These are phyloP conservation scores for Drosophila tristis DNA, from an alignment of 1,140 invertebrate genomes.

Conservation along the genomic window DNA sequence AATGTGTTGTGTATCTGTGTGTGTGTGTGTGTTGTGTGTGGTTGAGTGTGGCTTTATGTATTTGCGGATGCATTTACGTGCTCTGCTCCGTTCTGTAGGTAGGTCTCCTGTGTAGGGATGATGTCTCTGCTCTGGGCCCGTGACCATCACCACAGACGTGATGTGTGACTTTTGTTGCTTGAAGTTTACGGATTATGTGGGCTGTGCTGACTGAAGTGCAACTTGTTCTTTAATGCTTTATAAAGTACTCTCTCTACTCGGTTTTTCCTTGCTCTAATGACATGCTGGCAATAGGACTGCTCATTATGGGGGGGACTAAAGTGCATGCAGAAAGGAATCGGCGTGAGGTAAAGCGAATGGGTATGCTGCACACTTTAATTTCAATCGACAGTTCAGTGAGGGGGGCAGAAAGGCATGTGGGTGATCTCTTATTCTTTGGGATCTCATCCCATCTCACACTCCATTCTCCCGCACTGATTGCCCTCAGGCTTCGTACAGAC, in stretches of 20 bases:
- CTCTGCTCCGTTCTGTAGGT: constrained; percentile 26
- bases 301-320: background rate
- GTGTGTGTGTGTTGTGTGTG: constrained; percentile 16
- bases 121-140: constrained; percentile 8
- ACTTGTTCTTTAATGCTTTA: constrained; percentile 30
- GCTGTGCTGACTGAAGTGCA: constrained; percentile 22
- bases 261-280: constrained; percentile 24
- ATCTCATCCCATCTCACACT: background rate
- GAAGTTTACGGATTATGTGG: constrained; percentile 34
- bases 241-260: background rate
- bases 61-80: constrained; percentile 78
- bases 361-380: no score
- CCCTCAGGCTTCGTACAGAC: background rate
- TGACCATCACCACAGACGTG: constrained; percentile 28
- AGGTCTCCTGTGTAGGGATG: constrained; percentile 33
- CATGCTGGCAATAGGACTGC: constrained; percentile 8
- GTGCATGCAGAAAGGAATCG: no score
- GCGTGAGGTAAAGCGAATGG: no score
- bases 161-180: constrained; percentile 64
- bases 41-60: constrained; percentile 49
- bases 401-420: no score
- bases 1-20: constrained; percentile 3
- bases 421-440: no score
- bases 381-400: no score
- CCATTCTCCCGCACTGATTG: constrained; percentile 25